Conservation (phyloP, 2,888 invertebrate species). For the Myathropa florea region DNA sequence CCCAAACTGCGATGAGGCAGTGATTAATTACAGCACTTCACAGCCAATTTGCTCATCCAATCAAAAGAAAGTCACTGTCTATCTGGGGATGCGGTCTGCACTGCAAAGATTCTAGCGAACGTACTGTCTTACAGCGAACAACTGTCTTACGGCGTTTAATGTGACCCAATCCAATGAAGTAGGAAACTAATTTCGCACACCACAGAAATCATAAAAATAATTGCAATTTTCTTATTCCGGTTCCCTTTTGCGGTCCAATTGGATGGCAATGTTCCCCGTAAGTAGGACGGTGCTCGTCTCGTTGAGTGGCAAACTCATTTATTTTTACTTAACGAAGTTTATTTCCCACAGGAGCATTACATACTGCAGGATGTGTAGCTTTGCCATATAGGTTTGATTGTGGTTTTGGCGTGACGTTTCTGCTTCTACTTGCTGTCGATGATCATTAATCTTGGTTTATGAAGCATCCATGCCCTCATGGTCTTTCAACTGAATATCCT, state of each 20-base stretch:
- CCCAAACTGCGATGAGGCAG: not conserved
- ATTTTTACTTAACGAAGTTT: conserved; percentile 59
- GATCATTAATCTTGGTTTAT: not conserved
- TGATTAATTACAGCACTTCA: conserved; percentile 57
- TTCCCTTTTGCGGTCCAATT: not conserved
- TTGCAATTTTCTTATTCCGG: conserved; percentile 40
- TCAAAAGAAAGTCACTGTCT: conserved; percentile 17
- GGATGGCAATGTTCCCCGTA: conserved; percentile 5
- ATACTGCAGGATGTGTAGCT: not conserved
- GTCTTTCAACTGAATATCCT: not conserved
- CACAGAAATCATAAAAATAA: conserved; percentile 64
- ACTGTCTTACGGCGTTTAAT: conserved; percentile 29
- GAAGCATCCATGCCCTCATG: not conserved
- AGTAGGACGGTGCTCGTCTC: not conserved
- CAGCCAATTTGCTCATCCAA: conserved; percentile 36
- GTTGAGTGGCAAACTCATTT: conserved; percentile 41
- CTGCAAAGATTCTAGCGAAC: not conserved
- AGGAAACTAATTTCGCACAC: conserved; percentile 54
- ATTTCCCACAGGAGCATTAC: conserved; percentile 56
- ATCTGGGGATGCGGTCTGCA: not conserved
- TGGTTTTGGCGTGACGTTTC: not conserved
- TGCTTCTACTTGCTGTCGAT: not conserved
- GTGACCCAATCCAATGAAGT: conserved; percentile 29
- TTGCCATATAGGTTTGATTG: not conserved
- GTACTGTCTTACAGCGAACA: not conserved